These are phyloP conservation scores for Anthoptus insignis DNA, from an alignment of 2,888 invertebrate species.

Conservation along the genomic window DNA sequence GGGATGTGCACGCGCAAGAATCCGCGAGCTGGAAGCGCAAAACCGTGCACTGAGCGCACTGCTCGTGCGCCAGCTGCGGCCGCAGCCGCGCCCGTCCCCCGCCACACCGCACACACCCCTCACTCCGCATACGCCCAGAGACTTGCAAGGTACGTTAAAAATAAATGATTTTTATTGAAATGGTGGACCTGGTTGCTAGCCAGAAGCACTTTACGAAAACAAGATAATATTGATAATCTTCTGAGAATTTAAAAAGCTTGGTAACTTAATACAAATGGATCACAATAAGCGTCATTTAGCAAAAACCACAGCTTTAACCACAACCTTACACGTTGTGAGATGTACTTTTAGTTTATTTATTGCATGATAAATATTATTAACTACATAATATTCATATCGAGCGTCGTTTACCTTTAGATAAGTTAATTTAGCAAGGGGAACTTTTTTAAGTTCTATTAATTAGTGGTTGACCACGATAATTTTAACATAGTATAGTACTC, in stretches of 20 bases:
- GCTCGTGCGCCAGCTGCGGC: constrained; percentile 88
- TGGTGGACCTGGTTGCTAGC: no score
- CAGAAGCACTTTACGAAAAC: no score
- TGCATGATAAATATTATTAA: not conserved
- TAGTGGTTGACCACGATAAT: no score
- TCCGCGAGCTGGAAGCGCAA: constrained; percentile 93
- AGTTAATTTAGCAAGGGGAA: no score
- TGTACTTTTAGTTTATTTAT: no score
- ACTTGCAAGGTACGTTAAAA: constrained; percentile 59
- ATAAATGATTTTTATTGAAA: not conserved
- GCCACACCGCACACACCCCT: constrained; percentile 80
- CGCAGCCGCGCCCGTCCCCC: constrained; percentile 82
- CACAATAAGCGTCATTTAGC: not conserved
- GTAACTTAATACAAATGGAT: not conserved
- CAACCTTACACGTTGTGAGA: no score
- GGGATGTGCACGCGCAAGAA: constrained; percentile 90
- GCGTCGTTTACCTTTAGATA: no score
- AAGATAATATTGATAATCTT: no score
- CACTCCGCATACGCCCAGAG: constrained; percentile 70
- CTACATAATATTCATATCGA: not conserved
- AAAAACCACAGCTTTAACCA: not conserved
- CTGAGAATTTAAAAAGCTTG: no score
- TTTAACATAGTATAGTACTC: not conserved
- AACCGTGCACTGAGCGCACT: constrained; percentile 91
- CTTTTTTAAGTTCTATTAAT: no score